A percentile compares a stretch with the other conserved stretches of the same genome.
phyloP scores from a whole-genome alignment of 2,113 vertebrate genomes.

The Eolophus roseicapilla region DNA sequence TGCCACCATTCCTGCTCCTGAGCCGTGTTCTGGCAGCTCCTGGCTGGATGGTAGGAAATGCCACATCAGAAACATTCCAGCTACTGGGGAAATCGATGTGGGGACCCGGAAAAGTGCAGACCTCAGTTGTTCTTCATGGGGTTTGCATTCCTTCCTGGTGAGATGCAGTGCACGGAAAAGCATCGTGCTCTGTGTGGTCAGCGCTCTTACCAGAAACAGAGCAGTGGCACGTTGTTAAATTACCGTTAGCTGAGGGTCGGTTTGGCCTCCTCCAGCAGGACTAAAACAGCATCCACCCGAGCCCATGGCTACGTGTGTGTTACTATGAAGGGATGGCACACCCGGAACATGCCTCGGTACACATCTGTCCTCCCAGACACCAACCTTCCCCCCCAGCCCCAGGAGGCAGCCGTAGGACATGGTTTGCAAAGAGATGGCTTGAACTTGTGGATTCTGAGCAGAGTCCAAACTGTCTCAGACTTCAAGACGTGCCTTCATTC shows the following conservation, averaged over 20 bases:
- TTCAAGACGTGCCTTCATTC: background rate
- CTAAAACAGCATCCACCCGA: background rate
- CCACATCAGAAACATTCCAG: constrained; percentile 30
- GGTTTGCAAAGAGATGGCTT: background rate
- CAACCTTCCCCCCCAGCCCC: background rate
- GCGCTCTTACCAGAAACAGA: constrained; percentile 54
- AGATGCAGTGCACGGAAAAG: constrained; percentile 63
- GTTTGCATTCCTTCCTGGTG: constrained; percentile 77
- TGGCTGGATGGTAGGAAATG: background rate
- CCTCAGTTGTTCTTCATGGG: constrained; percentile 46
- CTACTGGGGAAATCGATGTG: background rate
- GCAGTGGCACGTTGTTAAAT: constrained; percentile 17
- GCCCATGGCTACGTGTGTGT: background rate
- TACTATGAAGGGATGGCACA: background rate
- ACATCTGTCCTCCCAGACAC: background rate
- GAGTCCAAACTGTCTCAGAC: constrained; percentile 18
- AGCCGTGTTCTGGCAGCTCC: background rate
- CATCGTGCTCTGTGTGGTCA: constrained; percentile 38
- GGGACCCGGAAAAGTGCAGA: constrained; percentile 10
- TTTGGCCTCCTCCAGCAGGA: background rate
- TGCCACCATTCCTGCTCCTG: background rate
- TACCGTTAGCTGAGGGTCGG: background rate
- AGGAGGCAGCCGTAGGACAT: background rate
- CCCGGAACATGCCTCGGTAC: background rate
- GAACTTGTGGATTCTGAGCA: constrained; percentile 1